Base-by-base conservation (phyloP, 2,888 invertebrate genomes). In the Aleiodes testaceus region DNA sequence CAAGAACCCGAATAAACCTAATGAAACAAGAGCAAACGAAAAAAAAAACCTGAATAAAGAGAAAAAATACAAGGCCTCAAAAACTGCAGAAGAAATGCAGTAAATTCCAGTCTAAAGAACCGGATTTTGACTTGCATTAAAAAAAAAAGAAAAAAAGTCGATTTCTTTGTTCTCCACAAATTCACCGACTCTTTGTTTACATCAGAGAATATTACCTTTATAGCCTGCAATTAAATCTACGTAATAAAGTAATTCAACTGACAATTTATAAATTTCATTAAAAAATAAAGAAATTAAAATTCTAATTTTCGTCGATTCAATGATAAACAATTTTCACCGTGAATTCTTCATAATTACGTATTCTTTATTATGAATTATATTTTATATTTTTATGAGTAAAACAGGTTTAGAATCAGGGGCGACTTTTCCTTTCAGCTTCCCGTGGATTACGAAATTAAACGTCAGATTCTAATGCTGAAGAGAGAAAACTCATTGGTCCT, bases 361-460 rank as follows among this genome's bases (percentile, higher is more conserved):
- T 18, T 49, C 18, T 49, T 7, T 52, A 22, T 3, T 45, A 45
- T 45, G 5, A 2, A 45, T n/a, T 45, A 45, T 26, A 26, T 26
- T 45, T 45, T 45, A 14, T 45, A n/a, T 45, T 9, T 45, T 12
- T 1, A n/a, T 20, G 11, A 7, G 16, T 55, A 55, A 30, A 55
- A 55, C 55, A 30, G 16, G 55, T 55, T 55, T 55, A 36, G n/a
- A 26, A 16, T 49, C 49, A 18, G 4, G 53, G 63, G 66, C 76
- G 53, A 72, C 67, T 68, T 68, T 68, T 74, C 66, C 66, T 72
- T 70, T 72, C 55, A 59, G 42, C 18, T 69, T 68, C 47, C 42
- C 47, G 14, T 45, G 18, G 18, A 52, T 74, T 74, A 67, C 72
- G 73, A 73, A 76, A 74, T 71, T 66, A 59, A 47, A 42, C 22